Evolutionary conservation across 2,113 vertebrate species (phyloP), one percentile per base, ranked within the genome.

Genomic region (Reinhardtius hippoglossoides): DNA sequence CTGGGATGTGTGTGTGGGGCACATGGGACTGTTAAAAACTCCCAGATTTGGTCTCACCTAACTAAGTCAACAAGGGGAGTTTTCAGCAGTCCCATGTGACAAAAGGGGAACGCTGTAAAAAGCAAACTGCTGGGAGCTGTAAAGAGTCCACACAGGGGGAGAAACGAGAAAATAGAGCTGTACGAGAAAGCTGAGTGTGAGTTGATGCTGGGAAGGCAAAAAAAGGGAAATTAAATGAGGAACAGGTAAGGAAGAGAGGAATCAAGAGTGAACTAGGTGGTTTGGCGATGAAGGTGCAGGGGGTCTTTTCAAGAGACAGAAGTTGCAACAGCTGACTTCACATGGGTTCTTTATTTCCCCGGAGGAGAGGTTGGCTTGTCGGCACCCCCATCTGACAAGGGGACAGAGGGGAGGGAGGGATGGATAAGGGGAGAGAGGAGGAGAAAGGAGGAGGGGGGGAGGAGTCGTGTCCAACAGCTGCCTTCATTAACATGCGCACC

Each of bases 401-500:
- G 91, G 88, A 88, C 86, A 86, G 79, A 82, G 81, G 73, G 80
- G 76, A 70, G 56, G 73, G 74, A 24, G 67, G 67, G 57, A 14
- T 37, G 81, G 59, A 40, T 50, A 44, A 65, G 68, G 68, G 62
- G 31, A 24, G 42, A 18, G 52, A 27, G 46, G 73, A 77, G 87
- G 87, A 88, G 76, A 74, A 80, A 80, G 69, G 58, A 74, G 75
- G 69, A 74, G 63, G 72, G 81, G 89, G 64, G 89, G 87, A 48
- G 86, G 89, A 86, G 74, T 87, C 52, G 65, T 79, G 89, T 80
- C 80, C 92, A 94, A 96, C 96, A 96, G 96, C 95, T 94, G 92
- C 94, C 91, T 93, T 95, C 89, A 93, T 96, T 96, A 95, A 92
- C 93, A 95, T 96, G 94, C 93, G 88, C 97, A 98, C 97, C 97